Conservation (phyloP, 2,113 vertebrate genomes). For the Dicaeum eximium region DNA sequence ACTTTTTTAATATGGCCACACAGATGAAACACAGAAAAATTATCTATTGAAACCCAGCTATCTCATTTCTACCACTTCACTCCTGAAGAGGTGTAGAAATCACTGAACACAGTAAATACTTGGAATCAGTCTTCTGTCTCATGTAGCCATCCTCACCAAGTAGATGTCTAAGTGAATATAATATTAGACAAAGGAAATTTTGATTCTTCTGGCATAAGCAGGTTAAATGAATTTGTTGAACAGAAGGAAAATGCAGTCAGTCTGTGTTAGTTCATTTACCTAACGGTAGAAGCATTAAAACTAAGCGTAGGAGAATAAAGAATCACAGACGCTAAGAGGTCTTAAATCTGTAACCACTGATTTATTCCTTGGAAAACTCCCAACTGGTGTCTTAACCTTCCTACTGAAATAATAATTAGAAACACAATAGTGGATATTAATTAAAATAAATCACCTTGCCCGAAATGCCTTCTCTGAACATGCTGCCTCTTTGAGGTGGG, state of each 20-base stretch:
- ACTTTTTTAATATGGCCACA: background rate
- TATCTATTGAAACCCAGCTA: background rate
- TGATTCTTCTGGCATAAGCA: background rate
- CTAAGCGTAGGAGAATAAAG: background rate
- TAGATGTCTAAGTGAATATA: background rate
- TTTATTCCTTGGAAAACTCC: conserved; percentile 9
- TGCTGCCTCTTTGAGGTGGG: background rate
- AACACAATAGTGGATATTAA: background rate
- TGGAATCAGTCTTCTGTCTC: background rate
- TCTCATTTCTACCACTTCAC: background rate
- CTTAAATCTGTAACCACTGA: conserved; percentile 20
- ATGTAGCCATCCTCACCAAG: background rate
- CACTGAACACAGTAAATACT: background rate
- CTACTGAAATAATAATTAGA: conserved; percentile 5
- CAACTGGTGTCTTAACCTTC: background rate
- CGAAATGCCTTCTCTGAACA: background rate
- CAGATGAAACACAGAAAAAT: background rate
- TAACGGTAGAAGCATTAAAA: background rate
- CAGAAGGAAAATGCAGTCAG: background rate
- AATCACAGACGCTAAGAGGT: background rate
- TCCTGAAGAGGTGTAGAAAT: background rate
- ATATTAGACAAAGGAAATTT: background rate
- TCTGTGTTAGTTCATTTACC: background rate
- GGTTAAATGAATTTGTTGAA: conserved; percentile 6
- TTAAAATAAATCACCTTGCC: background rate